Evolutionary conservation across 2,888 invertebrate genomes (phyloP), one percentile per base, ranked within the genome.

Genomic region (Theretra japonica): DNA sequence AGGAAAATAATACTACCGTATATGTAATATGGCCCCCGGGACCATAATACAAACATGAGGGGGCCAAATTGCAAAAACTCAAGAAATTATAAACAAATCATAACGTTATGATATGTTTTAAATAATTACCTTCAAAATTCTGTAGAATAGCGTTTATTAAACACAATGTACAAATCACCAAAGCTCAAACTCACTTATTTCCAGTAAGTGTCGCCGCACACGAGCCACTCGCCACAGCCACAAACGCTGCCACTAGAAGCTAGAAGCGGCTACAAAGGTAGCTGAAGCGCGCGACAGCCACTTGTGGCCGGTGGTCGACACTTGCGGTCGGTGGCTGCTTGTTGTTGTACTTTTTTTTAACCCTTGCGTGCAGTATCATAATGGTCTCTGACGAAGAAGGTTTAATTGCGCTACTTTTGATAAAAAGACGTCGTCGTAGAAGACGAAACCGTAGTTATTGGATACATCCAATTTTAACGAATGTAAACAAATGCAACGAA

Each of bases 321-420:
- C 78, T 76, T 78, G 75, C 70, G 74, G 70, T 75, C 76, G 75
- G 72, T 77, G 74, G 70, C 57, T 53, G 72, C 65, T 68, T 69
- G 72, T 41, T 41, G 41, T 41, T 41, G 41, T 71, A 68, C 70
- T 73, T 72, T 72, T 70, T 75, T 77, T 76, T 75, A 71, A 69
- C 73, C 73, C 69, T 33, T 70, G 73, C 74, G 33, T 70, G 69
- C 74, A 75, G 74, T 74, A 74, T 75, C 74, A 75, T 73, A 74
- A 79, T 78, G 77, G 77, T 79, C 77, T 80, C 80, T 17, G 78
- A 80, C 78, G 77, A 79, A 76, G 77, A 79, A 81, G 77, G 79
- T 79, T 78, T 79, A 75, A 74, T 65, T 71, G 68, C 77, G 79
- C 80, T 79, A 60, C 77, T 80, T 76, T 65, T 78, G 72, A 75